A percentile compares a stretch with the other conserved stretches of the same genome.
Conservation (phyloP, 1,140 invertebrate species). For the Myzus persicae region DNA sequence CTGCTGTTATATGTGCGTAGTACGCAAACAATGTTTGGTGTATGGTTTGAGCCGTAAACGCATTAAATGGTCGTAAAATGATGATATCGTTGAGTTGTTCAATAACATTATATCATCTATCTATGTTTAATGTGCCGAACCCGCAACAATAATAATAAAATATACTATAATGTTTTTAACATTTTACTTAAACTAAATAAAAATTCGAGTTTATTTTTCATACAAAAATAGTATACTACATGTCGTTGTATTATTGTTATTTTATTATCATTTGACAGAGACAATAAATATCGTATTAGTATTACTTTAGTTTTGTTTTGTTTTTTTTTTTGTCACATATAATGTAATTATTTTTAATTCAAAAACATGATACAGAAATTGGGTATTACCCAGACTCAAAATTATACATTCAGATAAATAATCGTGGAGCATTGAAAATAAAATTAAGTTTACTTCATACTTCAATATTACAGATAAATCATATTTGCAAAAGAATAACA, state of each 20-base stretch:
- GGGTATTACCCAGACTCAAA: not conserved
- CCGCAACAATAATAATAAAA: not conserved
- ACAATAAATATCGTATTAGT: not conserved
- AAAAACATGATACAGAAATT: not conserved
- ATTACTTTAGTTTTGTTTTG: not conserved
- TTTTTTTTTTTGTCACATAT: not conserved
- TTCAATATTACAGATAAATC: not conserved
- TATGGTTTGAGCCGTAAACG: not conserved
- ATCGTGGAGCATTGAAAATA: not conserved
- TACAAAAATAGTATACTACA: not conserved
- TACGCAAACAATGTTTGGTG: not conserved
- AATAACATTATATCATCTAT: not conserved
- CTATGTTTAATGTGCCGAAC: not conserved
- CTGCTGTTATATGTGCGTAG: not conserved
- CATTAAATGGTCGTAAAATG: not conserved
- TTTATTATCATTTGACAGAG: not conserved
- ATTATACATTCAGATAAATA: not conserved
- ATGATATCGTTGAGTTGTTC: not conserved
- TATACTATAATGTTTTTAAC: not conserved
- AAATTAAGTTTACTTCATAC: not conserved
- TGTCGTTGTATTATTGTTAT: not conserved
- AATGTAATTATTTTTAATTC: not conserved
- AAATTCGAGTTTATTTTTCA: not conserved
- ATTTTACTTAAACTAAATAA: not conserved
- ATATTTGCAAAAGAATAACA: not conserved